These are phyloP conservation scores for Saguinus midas DNA, from an alignment of 2,113 vertebrate species.

Conservation along the genomic window DNA sequence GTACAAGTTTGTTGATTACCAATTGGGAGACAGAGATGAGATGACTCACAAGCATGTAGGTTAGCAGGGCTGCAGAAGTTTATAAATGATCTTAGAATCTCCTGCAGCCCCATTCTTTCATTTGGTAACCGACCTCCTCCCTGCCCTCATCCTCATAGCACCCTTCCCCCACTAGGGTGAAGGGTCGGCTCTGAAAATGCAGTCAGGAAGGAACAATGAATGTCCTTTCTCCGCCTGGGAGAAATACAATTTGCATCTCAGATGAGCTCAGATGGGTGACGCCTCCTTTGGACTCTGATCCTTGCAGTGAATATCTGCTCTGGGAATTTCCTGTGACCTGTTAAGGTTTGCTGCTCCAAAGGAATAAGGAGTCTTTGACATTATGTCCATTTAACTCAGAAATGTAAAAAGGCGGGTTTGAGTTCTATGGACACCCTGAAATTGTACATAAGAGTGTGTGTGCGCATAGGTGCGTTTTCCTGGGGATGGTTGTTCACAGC, in stretches of 20 bases:
- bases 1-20: not conserved
- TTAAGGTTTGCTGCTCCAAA: not conserved
- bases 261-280: not conserved
- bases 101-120: not conserved
- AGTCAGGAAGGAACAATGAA: not conserved
- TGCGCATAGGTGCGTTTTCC: not conserved
- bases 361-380: not conserved
- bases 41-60: not conserved
- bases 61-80: not conserved
- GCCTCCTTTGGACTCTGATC: not conserved
- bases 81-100: not conserved
- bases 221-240: not conserved
- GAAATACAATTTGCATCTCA: not conserved
- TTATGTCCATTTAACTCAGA: not conserved
- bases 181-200: not conserved
- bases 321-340: not conserved
- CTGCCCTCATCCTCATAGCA: accelerated
- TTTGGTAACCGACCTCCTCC: not conserved
- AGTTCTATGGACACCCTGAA: not conserved
- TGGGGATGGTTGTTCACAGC: not conserved
- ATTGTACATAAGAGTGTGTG: not conserved
- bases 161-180: not conserved
- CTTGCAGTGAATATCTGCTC: not conserved
- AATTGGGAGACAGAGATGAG: not conserved
- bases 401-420: not conserved